Percentiles rank a stretch among this genome's conserved stretches.
phyloP scores from a whole-genome alignment of 2,113 vertebrate genomes.

The Perccottus glenii region DNA sequence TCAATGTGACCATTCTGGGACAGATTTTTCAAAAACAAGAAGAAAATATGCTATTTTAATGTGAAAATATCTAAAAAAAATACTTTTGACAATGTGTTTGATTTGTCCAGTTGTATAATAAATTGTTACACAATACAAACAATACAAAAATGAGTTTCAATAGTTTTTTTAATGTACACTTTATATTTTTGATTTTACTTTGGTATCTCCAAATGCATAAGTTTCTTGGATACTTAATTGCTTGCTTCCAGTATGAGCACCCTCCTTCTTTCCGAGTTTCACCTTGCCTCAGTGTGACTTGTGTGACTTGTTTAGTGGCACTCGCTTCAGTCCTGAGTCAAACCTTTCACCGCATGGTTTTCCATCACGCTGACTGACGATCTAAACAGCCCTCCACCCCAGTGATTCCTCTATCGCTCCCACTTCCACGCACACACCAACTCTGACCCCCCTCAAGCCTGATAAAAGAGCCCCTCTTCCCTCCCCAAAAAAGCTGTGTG shows the following conservation, averaged over 20 bases:
- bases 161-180: too few species aligned
- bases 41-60: too few species aligned
- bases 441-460: slow-evolving; percentile 29
- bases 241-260: slow-evolving; percentile 24
- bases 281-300: slow-evolving; percentile 56
- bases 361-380: slow-evolving; percentile 71
- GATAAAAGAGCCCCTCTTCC: slow-evolving; percentile 38
- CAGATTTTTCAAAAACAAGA: too few species aligned
- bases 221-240: background rate
- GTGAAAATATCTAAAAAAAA: too few species aligned
- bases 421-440: slow-evolving; percentile 29
- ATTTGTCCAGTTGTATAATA: too few species aligned
- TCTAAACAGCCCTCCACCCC: slow-evolving; percentile 69
- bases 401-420: slow-evolving; percentile 66
- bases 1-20: too few species aligned
- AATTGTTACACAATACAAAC: too few species aligned
- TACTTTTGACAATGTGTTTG: too few species aligned
- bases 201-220: too few species aligned
- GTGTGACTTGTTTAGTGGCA: slow-evolving; percentile 64
- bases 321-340: slow-evolving; percentile 50
- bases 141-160: too few species aligned
- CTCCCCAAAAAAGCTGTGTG: slow-evolving; percentile 29
- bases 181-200: too few species aligned
- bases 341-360: slow-evolving; percentile 65
- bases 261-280: slow-evolving; percentile 40